Conservation (phyloP, 1,140 invertebrate genomes). For the Uloborus diversus region DNA sequence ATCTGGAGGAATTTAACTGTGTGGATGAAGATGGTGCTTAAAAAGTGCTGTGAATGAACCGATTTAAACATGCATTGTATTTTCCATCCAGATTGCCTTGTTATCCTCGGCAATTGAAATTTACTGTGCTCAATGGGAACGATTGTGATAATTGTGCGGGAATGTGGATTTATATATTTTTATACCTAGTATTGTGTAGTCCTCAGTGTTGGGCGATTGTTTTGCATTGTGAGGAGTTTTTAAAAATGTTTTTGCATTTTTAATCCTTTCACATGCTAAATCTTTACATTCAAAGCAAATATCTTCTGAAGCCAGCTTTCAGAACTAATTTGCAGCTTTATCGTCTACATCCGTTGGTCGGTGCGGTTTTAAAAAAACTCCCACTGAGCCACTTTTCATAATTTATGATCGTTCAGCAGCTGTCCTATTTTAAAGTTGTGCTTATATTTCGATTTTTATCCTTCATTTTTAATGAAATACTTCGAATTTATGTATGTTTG, state of each 20-base stretch:
- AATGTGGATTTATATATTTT: conserved; percentile 29
- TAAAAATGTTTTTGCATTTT: not conserved
- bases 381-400: not conserved
- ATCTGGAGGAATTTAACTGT: conserved; percentile 39
- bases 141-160: conserved; percentile 22
- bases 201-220: conserved; percentile 21
- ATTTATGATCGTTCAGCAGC: not conserved
- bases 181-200: conserved; percentile 6
- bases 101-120: not conserved
- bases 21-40: conserved; percentile 46
- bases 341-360: not conserved
- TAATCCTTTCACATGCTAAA: not conserved
- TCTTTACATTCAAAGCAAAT: not conserved
- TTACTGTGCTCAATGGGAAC: conserved; percentile 16
- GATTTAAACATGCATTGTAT: not conserved
- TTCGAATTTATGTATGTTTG: not conserved
- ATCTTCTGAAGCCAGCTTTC: conserved; percentile 14
- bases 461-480: not conserved
- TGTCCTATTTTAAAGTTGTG: not conserved
- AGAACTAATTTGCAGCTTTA: conserved; percentile 18
- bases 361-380: conserved; percentile 11
- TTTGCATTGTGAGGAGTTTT: not conserved
- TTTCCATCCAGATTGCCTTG: conserved; percentile 6
- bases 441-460: not conserved
- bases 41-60: not conserved